Evolutionary conservation across 2,113 vertebrate genomes (phyloP), one percentile per base, ranked within the genome.

Genomic region (Oncorhynchus tshawytscha): DNA sequence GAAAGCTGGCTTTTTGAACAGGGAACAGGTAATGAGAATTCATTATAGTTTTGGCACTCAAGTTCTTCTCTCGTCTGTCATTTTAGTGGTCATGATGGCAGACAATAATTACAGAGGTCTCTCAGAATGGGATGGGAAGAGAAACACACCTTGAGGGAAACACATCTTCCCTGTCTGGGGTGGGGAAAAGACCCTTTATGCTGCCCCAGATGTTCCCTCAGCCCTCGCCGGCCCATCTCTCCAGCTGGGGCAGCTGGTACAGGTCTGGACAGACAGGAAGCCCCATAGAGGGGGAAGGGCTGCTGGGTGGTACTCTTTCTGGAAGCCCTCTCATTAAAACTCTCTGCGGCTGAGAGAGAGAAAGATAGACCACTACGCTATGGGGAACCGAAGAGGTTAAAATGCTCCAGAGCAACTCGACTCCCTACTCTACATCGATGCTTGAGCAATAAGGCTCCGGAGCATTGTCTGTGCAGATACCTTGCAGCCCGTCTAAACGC

Each of bases 61-160:
- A 54, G 5, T 54, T 54, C 51, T 54, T 18, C 51, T 18, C 51
- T 54, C 16, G 1, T 54, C 51, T 68, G 15, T 39, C 27, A 39
- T 68, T 31, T 68, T 68, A 68, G 18, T 8, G 67, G 67, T 68
- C 31, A 20, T 11, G 29, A 68, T 68, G 29, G 67, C 20, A 68
- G 67, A 68, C 67, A 68, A 31, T 34, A 68, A 68, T 68, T 68
- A 68, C 31, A 68, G 16, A 45, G 5, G 59, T 62, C n/a, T 62
- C 7, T 62, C n/a, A 62, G 9, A 62, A 62, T 8, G 5, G n/a
- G 59, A 62, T 62, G n/a, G 39, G 16, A 54, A 54, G 51, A 18
- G 51, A 54, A 24, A 62, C 59, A 62, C 18, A 62, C n/a, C 67
- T 34, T 68, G 67, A 27, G 67, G 67, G 31, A 68, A 27, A 3